These are phyloP conservation scores for Fistularia commersonii DNA, from an alignment of 2,797 vertebrate genomes.

Conservation along the genomic window DNA sequence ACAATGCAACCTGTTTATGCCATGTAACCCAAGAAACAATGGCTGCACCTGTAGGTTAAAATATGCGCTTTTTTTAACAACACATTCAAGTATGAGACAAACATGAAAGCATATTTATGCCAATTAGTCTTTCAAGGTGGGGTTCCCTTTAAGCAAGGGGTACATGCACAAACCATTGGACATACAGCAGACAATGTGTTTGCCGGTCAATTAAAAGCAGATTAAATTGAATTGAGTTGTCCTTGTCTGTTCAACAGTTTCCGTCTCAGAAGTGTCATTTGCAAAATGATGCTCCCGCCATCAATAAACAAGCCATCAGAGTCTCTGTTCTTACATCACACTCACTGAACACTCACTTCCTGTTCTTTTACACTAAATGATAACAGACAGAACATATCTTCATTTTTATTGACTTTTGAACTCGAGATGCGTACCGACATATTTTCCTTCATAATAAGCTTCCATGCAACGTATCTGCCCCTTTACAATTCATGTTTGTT, in stretches of 20 bases:
- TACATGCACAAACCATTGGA: conserved; percentile 46
- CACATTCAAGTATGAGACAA: too few relatives aligned
- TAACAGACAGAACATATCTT: conserved; percentile 3
- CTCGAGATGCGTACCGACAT: too few relatives aligned
- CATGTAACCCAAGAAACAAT: too few relatives aligned
- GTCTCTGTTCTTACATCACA: conserved; percentile 6
- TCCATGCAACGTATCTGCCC: too few relatives aligned
- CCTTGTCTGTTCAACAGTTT: conserved; percentile 27
- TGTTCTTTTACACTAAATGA: conserved; percentile 6
- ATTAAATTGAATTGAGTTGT: conserved; percentile 13
- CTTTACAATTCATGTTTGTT: too few relatives aligned
- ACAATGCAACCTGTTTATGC: too few relatives aligned
- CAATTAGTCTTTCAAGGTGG: too few relatives aligned
- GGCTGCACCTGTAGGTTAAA: too few relatives aligned
- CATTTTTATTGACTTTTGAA: not conserved
- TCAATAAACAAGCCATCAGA: conserved; percentile 28
- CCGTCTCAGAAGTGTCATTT: conserved; percentile 20
- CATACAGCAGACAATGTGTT: conserved; percentile 16
- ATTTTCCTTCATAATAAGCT: too few relatives aligned
- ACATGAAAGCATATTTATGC: too few relatives aligned
- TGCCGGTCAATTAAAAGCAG: conserved; percentile 56
- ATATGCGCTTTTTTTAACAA: too few relatives aligned
- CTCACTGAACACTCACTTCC: conserved; percentile 15
- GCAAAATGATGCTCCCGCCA: conserved; percentile 20
- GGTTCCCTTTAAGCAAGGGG: conserved; percentile 62